Conservation (phyloP, 1,140 invertebrate genomes). For the Hycleus phaleratus region DNA sequence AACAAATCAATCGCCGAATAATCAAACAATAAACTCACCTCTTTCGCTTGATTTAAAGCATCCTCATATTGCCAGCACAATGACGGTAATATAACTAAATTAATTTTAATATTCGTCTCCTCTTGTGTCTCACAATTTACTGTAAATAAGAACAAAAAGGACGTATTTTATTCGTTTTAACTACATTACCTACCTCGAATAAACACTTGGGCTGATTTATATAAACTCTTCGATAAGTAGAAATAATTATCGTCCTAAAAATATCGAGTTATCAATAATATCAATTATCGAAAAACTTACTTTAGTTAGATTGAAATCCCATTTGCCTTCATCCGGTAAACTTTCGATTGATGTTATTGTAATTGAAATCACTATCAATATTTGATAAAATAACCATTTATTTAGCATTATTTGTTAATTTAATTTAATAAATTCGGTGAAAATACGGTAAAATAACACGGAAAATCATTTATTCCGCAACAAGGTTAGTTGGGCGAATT, state of each 20-base stretch:
- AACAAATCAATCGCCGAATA: background rate
- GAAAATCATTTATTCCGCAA: too few species aligned
- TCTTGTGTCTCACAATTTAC: conserved; percentile 33
- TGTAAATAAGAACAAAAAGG: conserved; percentile 26
- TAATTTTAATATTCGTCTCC: conserved; percentile 29
- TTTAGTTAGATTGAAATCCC: conserved; percentile 36
- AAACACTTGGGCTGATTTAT: conserved; percentile 39
- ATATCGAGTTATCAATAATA: conserved; percentile 4
- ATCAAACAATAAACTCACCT: conserved; percentile 22
- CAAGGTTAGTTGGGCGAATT: too few species aligned
- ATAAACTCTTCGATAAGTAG: conserved; percentile 39
- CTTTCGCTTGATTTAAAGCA: conserved; percentile 19
- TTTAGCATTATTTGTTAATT: too few species aligned
- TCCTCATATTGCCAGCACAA: conserved; percentile 33
- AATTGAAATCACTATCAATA: too few species aligned
- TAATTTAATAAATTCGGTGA: too few species aligned
- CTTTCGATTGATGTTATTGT: background rate
- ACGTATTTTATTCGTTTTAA: background rate
- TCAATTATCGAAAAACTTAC: conserved; percentile 23
- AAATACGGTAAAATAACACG: too few species aligned
- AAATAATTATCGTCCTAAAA: conserved; percentile 33
- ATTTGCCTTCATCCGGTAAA: conserved; percentile 40
- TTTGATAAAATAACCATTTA: too few species aligned
- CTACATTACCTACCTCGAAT: conserved; percentile 36
- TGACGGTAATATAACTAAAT: conserved; percentile 32